phyloP scores from a whole-genome alignment of 92 coral and sea anemone genomes.

The Phenganax marumi region DNA sequence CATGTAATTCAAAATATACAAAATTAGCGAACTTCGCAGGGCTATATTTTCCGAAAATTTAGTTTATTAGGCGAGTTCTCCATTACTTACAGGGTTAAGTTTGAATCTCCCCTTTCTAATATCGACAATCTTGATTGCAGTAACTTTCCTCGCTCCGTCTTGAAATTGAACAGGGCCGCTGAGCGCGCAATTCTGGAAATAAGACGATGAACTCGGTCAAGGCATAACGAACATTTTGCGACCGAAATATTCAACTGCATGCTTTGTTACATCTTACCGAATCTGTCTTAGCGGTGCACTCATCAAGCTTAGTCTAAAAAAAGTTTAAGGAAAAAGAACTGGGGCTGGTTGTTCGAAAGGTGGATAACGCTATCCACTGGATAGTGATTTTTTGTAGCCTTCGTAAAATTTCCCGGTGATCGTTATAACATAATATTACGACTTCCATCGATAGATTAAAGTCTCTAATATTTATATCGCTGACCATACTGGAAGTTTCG shows the following conservation, averaged over 20 bases:
- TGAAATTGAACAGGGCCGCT: background rate
- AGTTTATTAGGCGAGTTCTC: background rate
- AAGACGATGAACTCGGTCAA: background rate
- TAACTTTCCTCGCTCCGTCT: background rate
- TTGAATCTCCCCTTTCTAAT: background rate
- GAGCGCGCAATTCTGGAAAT: background rate
- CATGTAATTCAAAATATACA: too few species aligned
- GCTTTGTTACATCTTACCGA: background rate
- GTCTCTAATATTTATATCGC: too few species aligned
- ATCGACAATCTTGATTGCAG: slow-evolving; percentile 16
- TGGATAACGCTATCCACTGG: too few species aligned
- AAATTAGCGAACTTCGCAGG: too few species aligned
- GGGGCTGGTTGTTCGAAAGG: too few species aligned
- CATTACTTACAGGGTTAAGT: background rate
- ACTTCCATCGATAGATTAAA: too few species aligned
- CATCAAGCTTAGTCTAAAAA: background rate
- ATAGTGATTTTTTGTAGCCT: too few species aligned
- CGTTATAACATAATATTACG: too few species aligned
- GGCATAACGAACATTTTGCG: background rate
- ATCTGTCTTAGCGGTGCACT: background rate
- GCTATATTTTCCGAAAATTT: too few species aligned
- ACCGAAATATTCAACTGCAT: background rate
- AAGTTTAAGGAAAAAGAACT: background rate
- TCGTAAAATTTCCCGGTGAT: too few species aligned
- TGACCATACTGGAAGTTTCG: too few species aligned